Percentiles rank a stretch among this genome's conserved stretches.
Evolutionary conservation across 2,113 vertebrate species (phyloP).

Genomic region (Mohoua ochrocephala): DNA sequence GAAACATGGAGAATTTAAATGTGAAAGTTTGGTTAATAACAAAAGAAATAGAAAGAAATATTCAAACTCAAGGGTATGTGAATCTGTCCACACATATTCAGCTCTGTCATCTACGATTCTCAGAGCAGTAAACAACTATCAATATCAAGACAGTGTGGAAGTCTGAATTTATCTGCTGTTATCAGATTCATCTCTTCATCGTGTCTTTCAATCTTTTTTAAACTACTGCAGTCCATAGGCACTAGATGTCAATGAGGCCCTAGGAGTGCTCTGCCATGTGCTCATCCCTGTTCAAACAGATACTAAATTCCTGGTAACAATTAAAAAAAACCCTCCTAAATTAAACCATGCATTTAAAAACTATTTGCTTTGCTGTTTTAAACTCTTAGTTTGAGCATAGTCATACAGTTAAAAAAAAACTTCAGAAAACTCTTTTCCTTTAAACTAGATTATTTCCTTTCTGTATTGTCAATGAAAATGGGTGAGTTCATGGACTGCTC

Average conservation of each 20-base stretch:
- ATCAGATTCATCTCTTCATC: background rate
- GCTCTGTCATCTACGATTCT: background rate
- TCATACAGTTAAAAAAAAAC: background rate
- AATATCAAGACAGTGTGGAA: background rate
- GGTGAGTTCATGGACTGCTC: background rate
- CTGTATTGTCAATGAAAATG: background rate
- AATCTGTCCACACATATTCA: background rate
- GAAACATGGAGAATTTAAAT: background rate
- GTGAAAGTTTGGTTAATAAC: background rate
- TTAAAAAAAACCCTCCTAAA: background rate
- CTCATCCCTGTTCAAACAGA: background rate
- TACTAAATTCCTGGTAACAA: background rate
- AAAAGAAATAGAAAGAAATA: background rate
- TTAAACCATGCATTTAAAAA: background rate
- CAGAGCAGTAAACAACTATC: background rate
- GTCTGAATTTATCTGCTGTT: background rate
- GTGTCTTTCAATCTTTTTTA: background rate
- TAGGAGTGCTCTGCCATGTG: background rate
- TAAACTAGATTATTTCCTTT: background rate
- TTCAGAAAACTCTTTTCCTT: background rate
- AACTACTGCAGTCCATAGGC: background rate
- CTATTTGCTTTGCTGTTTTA: background rate
- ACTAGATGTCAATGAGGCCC: background rate
- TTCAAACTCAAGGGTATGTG: background rate
- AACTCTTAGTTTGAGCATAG: background rate